Base-by-base conservation (phyloP, 2,797 vertebrate genomes). In the Peromyscus attwateri region DNA sequence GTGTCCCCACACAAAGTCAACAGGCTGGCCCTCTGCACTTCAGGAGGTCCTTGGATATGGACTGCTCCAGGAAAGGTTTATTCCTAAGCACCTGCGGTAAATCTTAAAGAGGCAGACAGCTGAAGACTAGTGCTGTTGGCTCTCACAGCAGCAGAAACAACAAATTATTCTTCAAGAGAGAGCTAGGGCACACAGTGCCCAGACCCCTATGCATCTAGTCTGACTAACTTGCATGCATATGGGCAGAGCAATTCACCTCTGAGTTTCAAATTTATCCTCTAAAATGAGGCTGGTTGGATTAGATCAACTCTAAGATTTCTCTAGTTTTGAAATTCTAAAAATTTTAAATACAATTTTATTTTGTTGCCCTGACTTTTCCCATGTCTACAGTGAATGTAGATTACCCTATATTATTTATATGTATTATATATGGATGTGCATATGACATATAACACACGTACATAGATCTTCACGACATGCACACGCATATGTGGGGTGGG, bases 281-380 rank as follows among this genome's bases (percentile, higher is more conserved):
- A 34, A 71, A 52, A 52, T 34, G 57, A 6, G 23, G 34, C 29
- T 64, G 55, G 16, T 70, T 70, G 25, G 17, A 31, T 73, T n/a
- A 46, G 8, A 46, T 37, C 25, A 91, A 71, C n/a, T 34, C 77
- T 80, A 93, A 29, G 85, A 87, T 87, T 64, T 92, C 64, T 92
- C 55, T 29, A 62, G 57, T 0, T 82, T 31, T 89, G 64, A 87
- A 95, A 57, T 71, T 57, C n/a, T 29, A 29, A 87, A 87, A 52
- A 16, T 29, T 94, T 55, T 40, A 83, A 90, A 62, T 52, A 34
- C 52, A 66, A 87, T 64, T 77, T 76, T 73, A 84, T 82, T 76
- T 97, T 94, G 23, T 84, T 68, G 83, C 43, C 73, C 92, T 68
- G 17, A 46, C 21, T 93, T 93, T 40, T 80, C 49, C 49, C 29